Percentiles rank a stretch among this genome's conserved stretches.
phyloP scores from a whole-genome alignment of 2,888 invertebrate species.

The Dinocampus coccinellae region DNA sequence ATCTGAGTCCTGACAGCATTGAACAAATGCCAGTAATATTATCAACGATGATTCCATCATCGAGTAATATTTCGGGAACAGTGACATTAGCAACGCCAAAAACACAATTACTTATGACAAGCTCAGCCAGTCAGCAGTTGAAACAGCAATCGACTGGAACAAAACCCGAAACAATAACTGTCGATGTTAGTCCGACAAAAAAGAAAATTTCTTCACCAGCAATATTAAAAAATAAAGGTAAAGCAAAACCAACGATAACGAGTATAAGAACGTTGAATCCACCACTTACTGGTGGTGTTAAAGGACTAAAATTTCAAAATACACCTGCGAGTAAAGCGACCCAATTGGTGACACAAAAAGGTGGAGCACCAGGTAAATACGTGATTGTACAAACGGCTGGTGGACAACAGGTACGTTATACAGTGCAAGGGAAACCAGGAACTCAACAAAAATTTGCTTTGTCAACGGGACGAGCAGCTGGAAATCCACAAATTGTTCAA shows the following conservation, averaged over 20 bases:
- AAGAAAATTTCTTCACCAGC: slow-evolving; percentile 63
- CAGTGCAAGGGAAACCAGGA: slow-evolving; percentile 57
- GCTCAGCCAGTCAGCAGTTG: neutral
- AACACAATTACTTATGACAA: neutral
- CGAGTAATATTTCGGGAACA: slow-evolving; percentile 6
- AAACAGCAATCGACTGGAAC: slow-evolving; percentile 45
- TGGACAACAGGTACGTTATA: slow-evolving; percentile 61
- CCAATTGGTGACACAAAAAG: slow-evolving; percentile 55
- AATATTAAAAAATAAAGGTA: slow-evolving; percentile 62
- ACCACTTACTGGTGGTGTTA: slow-evolving; percentile 59
- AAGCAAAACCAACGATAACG: slow-evolving; percentile 64
- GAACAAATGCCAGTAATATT: slow-evolving; percentile 78
- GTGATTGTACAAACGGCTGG: slow-evolving; percentile 64
- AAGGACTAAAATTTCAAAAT: slow-evolving; percentile 59
- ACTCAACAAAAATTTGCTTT: slow-evolving; percentile 58
- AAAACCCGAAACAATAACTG: slow-evolving; percentile 27
- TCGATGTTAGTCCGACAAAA: slow-evolving; percentile 47
- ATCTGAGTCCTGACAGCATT: slow-evolving; percentile 77
- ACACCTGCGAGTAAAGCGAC: slow-evolving; percentile 51
- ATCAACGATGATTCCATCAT: slow-evolving; percentile 58
- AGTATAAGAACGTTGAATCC: slow-evolving; percentile 64
- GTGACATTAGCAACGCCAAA: slow-evolving; percentile 32
- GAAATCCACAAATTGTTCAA: slow-evolving; percentile 63
- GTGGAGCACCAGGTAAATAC: slow-evolving; percentile 58
- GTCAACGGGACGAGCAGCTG: slow-evolving; percentile 51